Percentiles rank a stretch among this genome's conserved stretches.
These are phyloP conservation scores for Polypedilum pembai DNA, from an alignment of 1,140 invertebrate species.

Conservation along the genomic window DNA sequence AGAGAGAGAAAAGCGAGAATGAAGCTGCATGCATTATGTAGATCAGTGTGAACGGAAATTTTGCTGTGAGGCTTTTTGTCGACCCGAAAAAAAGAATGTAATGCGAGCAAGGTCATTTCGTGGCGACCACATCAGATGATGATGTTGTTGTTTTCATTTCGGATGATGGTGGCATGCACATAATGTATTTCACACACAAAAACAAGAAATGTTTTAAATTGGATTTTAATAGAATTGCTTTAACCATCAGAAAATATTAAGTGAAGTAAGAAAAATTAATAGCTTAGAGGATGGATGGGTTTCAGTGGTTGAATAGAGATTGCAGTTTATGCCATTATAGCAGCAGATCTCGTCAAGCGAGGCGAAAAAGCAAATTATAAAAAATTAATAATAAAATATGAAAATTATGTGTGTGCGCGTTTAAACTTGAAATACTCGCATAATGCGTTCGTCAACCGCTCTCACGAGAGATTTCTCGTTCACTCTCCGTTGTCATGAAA, in stretches of 20 bases:
- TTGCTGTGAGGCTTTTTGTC: background rate
- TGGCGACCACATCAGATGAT: background rate
- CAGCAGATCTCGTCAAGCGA: background rate
- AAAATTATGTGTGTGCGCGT: background rate
- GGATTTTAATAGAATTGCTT: slow-evolving; percentile 8
- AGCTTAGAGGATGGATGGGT: background rate
- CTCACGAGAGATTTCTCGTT: background rate
- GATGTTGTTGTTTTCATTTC: background rate
- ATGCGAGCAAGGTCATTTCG: background rate
- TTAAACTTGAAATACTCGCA: slow-evolving; percentile 6
- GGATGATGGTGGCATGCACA: too few species aligned
- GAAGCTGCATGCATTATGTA: background rate
- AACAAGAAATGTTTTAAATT: background rate
- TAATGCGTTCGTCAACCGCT: slow-evolving; percentile 15
- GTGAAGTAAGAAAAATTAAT: background rate
- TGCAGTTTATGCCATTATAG: background rate
- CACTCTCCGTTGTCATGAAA: background rate
- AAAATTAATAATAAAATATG: background rate
- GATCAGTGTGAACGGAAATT: background rate
- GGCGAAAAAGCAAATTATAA: background rate
- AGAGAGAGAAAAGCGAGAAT: background rate
- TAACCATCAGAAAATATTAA: background rate
- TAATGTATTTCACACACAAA: too few species aligned
- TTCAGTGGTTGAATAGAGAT: background rate
- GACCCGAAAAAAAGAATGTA: background rate